phyloP scores from a whole-genome alignment of 2,113 vertebrate species.

The Brachyhypopomus gauderio region DNA sequence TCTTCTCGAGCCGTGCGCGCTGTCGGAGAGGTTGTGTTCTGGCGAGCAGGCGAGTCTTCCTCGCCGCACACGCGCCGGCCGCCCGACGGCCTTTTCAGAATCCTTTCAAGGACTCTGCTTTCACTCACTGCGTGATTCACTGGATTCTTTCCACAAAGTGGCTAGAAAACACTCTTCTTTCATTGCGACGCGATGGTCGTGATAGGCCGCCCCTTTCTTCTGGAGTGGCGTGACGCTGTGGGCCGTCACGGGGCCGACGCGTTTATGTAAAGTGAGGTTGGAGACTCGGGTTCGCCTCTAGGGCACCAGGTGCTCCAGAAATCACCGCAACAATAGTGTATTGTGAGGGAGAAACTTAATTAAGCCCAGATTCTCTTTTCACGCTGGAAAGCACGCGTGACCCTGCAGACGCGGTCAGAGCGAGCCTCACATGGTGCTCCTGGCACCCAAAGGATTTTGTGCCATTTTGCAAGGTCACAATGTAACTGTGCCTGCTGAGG shows the following conservation, averaged over 20 bases:
- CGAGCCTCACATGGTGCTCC: neutral
- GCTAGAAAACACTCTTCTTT: conserved; percentile 36
- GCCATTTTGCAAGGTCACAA: neutral
- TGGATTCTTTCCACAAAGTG: conserved; percentile 14
- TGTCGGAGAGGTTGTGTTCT: neutral
- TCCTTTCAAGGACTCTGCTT: conserved; percentile 19
- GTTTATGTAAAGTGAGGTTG: conserved; percentile 16
- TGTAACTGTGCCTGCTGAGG: neutral
- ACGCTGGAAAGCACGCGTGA: neutral
- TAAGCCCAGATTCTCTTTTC: neutral
- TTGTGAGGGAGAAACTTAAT: neutral
- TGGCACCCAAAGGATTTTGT: neutral
- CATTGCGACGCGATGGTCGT: neutral
- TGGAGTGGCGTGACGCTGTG: conserved; percentile 11
- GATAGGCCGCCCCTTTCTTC: neutral
- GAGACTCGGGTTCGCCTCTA: neutral
- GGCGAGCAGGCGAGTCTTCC: neutral
- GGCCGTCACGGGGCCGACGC: conserved; percentile 40
- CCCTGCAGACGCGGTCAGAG: neutral
- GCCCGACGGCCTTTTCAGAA: neutral
- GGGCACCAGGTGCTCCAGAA: neutral
- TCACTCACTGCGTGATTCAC: neutral
- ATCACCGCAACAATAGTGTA: neutral
- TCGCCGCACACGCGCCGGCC: neutral
- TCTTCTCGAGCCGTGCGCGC: neutral